Conservation (phyloP, 2,113 vertebrate species). For the cat (Felis catus) region F.catus_Fca126_mat1.0 CM031420.1:76629501-76630000, state of each 20-base stretch:
- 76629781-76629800: background rate
- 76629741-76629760: background rate
- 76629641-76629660: background rate
- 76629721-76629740: background rate
- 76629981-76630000: background rate
- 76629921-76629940: background rate
- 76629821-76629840: background rate
- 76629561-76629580: background rate
- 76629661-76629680: background rate
- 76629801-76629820: background rate
- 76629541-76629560: background rate
- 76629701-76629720: background rate
- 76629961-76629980: background rate
- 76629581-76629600: background rate
- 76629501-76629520: background rate
- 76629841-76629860: background rate
- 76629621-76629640: background rate
- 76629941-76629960: background rate
- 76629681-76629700: background rate
- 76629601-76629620: background rate
- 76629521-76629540: background rate
- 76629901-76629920: background rate
- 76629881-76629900: background rate
- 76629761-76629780: background rate
- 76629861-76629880: background rate